These are phyloP conservation scores for Petaurus breviceps DNA, from an alignment of 2,113 vertebrate genomes.

Conservation along the genomic window DNA sequence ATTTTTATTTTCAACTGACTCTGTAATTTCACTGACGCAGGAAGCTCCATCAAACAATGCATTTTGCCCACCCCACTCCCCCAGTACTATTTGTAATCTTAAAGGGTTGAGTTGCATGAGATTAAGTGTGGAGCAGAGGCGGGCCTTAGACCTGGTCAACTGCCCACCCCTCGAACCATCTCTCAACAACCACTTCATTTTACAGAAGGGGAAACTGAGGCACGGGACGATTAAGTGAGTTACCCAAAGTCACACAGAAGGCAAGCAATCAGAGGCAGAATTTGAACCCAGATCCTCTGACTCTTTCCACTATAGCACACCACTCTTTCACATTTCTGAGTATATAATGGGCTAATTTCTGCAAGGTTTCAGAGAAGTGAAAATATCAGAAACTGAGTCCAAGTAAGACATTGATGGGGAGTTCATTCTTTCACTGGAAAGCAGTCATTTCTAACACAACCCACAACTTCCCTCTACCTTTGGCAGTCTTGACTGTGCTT, in stretches of 20 bases:
- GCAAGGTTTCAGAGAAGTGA: constrained; percentile 63
- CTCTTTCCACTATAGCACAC: background rate
- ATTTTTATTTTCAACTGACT: background rate
- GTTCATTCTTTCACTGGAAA: constrained; percentile 53
- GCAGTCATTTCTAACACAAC: constrained; percentile 53
- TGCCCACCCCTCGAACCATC: too few relatives aligned
- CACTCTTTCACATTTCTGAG: constrained; percentile 18
- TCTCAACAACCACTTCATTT: background rate
- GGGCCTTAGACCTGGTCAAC: background rate
- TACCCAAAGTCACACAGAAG: background rate
- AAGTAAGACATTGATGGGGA: constrained; percentile 58
- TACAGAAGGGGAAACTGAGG: background rate
- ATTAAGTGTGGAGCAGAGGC: background rate
- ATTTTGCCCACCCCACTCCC: too few relatives aligned
- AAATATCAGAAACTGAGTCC: constrained; percentile 43
- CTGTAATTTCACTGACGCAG: background rate
- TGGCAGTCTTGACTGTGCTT: constrained; percentile 61
- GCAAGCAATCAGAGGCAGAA: background rate
- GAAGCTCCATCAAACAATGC: background rate
- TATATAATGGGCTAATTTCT: constrained; percentile 60
- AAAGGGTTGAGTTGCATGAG: background rate
- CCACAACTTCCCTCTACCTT: constrained; percentile 61
- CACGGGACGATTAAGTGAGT: background rate
- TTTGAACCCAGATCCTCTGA: background rate
- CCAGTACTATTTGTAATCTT: background rate